phyloP scores from a whole-genome alignment of 2,888 invertebrate species.

The Temnothorax rugatulus region DNA sequence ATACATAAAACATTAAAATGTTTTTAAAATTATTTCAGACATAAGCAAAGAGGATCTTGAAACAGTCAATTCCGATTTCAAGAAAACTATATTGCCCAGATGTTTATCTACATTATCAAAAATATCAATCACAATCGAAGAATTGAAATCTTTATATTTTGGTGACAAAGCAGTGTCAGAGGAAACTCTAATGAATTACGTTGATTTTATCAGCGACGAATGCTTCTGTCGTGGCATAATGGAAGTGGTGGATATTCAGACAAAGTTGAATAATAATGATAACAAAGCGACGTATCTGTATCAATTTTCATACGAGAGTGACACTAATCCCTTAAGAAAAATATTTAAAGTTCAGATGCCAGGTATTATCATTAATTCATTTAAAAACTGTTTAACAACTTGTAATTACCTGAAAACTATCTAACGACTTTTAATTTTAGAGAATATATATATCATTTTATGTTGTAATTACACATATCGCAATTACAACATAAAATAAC shows the following conservation, averaged over 20 bases:
- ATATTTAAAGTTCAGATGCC: conserved; percentile 60
- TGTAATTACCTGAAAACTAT: no score
- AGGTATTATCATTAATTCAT: conserved; percentile 69
- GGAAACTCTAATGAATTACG: conserved; percentile 61
- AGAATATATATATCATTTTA: background rate
- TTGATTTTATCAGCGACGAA: conserved; percentile 70
- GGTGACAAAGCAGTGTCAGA: conserved; percentile 66
- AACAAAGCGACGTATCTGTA: conserved; percentile 78
- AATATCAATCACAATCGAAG: conserved; percentile 57
- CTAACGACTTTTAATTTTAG: background rate
- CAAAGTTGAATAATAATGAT: background rate
- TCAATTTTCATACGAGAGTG: conserved; percentile 75
- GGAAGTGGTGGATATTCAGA: conserved; percentile 73
- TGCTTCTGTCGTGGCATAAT: conserved; percentile 75
- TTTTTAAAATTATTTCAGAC: background rate
- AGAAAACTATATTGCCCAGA: conserved; percentile 38
- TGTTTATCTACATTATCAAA: background rate
- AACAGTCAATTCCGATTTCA: conserved; percentile 64
- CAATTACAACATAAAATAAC: background rate
- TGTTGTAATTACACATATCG: background rate
- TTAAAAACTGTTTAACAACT: background rate
- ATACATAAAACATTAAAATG: no score
- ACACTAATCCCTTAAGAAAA: conserved; percentile 68
- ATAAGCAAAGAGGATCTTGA: conserved; percentile 48
- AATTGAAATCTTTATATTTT: conserved; percentile 77